Evolutionary conservation across 2,797 vertebrate genomes (phyloP), one percentile per base, ranked within the genome.

Genomic region (Myotis findleyi): DNA sequence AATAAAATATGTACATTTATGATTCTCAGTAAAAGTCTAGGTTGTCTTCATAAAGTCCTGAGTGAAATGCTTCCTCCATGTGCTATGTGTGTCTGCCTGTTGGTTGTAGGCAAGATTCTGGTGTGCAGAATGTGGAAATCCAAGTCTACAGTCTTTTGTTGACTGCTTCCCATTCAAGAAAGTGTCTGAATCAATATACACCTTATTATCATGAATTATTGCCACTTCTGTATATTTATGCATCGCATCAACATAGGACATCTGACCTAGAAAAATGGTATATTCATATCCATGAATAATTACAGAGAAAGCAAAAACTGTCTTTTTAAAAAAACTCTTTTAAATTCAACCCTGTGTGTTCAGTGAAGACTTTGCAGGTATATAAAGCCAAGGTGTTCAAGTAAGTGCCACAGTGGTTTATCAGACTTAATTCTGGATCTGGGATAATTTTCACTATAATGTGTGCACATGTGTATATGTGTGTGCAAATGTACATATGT

Each of bases 91-190:
- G 4, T 49, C 59, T 88, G 44, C 9, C 36, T 89, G 27, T 53
- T 14, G 9, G 41, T 20, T 93, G 51, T 38, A 91, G 59, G 27
- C 59, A 96, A 86, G 51, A 86, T 59, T 47, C 41, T 92, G 47
- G 38, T 38, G 7, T 88, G 23, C 14, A 81, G 73, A 81, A 91
- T 66, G 53, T 36, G 33, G 21, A 93, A 93, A 94, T 62, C 12
- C n/a, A 81, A 72, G 47, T 38, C 23, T 87, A 5, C 27, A 36
- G 21, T 81, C 71, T 89, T 25, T 76, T 93, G 83, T 47, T 71
- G 51, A 95, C 93, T 30, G 20, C 4, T 93, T 86, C 47, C n/a
- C 13, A 68, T 86, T 95, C n/a, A 66, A 77, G 47, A 81, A 93
- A 64, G 59, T 57, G 25, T 81, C 59, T 88, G 47, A 80, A 47